These are phyloP conservation scores for Sebastes minor DNA, from an alignment of 2,797 vertebrate species.

Conservation along the genomic window DNA sequence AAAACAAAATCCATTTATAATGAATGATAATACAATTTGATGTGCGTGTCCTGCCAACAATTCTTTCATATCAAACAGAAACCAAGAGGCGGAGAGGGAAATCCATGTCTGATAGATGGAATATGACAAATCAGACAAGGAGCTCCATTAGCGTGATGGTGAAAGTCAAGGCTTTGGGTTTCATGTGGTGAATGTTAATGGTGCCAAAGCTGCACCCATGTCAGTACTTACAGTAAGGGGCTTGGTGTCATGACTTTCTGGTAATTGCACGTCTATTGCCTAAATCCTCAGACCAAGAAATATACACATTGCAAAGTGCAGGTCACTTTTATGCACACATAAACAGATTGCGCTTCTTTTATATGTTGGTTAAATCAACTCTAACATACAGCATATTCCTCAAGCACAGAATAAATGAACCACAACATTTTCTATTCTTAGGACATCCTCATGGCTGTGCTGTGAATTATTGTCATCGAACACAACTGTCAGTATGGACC, in stretches of 20 bases:
- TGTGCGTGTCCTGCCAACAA: not conserved
- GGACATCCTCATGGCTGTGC: constrained; percentile 15
- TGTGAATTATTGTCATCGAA: constrained; percentile 48
- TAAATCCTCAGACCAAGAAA: not conserved
- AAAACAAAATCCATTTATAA: constrained; percentile 44
- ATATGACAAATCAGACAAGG: constrained; percentile 41
- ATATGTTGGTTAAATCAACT: not conserved
- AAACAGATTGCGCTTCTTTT: not conserved
- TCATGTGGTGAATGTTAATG: not conserved
- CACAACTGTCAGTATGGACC: constrained; percentile 28
- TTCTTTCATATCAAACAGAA: constrained; percentile 13
- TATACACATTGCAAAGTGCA: not conserved
- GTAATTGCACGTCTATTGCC: not conserved
- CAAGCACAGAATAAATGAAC: constrained; percentile 6
- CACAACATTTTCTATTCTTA: constrained; percentile 33
- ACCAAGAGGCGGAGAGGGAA: constrained; percentile 5
- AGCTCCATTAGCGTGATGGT: not conserved
- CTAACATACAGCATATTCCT: not conserved
- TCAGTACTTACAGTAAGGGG: not conserved
- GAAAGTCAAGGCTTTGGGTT: not conserved
- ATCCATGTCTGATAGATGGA: constrained; percentile 25
- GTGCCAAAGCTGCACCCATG: not conserved
- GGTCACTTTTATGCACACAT: not conserved
- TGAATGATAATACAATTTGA: constrained; percentile 35
- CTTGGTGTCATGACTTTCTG: not conserved